Evolutionary conservation across 2,888 invertebrate genomes (phyloP).

Genomic region (Perizoma affinitatum): DNA sequence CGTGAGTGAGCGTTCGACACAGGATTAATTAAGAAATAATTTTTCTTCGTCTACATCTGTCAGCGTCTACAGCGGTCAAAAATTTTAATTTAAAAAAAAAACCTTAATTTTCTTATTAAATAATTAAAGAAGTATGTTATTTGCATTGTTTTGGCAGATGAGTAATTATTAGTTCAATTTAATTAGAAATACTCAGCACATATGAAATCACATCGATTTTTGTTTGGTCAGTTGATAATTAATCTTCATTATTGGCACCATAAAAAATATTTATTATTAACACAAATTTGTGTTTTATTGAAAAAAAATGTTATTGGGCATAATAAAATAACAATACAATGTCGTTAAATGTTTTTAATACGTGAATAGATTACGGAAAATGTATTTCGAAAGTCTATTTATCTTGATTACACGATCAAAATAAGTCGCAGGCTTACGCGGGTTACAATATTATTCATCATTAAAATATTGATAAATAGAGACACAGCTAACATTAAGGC

Average conservation of each 20-base stretch:
- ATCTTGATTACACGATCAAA: conserved; percentile 56
- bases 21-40: conserved; percentile 55
- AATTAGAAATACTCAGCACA: too few relatives aligned
- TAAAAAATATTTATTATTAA: too few relatives aligned
- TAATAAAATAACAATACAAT: conserved; percentile 45
- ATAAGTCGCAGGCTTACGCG: conserved; percentile 39
- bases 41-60: conserved; percentile 37
- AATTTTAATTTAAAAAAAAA: too few relatives aligned
- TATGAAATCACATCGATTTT: too few relatives aligned
- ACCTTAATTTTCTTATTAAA: too few relatives aligned
- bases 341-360: conserved; percentile 62
- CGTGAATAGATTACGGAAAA: conserved; percentile 64
- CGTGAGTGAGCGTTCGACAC: conserved; percentile 47
- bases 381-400: conserved; percentile 66
- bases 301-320: conserved; percentile 7
- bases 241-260: too few relatives aligned
- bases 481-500: too few relatives aligned
- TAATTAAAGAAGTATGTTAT: too few relatives aligned
- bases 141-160: too few relatives aligned
- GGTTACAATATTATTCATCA: background rate
- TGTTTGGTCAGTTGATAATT: too few relatives aligned
- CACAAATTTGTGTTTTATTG: background rate
- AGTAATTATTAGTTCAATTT: too few relatives aligned
- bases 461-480: too few relatives aligned
- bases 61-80: background rate